Conservation (phyloP, 1,140 invertebrate species). For the Drosophila willistoni region DNA sequence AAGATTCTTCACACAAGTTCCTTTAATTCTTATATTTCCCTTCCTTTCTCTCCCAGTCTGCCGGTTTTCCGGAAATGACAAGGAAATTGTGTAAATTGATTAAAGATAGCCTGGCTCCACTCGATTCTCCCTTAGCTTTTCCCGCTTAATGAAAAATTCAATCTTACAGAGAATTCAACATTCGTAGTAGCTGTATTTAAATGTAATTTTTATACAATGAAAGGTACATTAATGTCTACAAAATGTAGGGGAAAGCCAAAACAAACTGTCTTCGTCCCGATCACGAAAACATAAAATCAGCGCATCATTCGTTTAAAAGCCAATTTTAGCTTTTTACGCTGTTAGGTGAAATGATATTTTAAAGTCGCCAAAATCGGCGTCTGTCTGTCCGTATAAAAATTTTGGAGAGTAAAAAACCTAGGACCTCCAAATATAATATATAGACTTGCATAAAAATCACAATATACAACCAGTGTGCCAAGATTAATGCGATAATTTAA, state of each 20-base stretch:
- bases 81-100: conserved; percentile 77
- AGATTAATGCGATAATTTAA: no score
- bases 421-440: no score
- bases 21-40: neutral
- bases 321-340: no score
- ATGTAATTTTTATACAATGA: conserved; percentile 37
- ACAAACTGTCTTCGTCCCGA: neutral
- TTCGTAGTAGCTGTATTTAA: conserved; percentile 50
- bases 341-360: no score
- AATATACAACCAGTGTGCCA: no score
- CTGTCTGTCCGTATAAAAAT: no score
- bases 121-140: conserved; percentile 12
- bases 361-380: no score
- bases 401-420: no score
- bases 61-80: conserved; percentile 58
- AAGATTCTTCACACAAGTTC: conserved; percentile 35
- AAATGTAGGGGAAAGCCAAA: neutral
- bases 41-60: neutral
- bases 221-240: no score
- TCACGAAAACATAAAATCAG: no score
- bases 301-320: no score
- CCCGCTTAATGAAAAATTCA: conserved; percentile 57
- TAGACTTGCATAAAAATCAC: no score
- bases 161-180: conserved; percentile 36
- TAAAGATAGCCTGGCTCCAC: conserved; percentile 65